Evolutionary conservation across 92 coral and sea anemone genomes (phyloP).

Genomic region (Epizoanthus rinbou): DNA sequence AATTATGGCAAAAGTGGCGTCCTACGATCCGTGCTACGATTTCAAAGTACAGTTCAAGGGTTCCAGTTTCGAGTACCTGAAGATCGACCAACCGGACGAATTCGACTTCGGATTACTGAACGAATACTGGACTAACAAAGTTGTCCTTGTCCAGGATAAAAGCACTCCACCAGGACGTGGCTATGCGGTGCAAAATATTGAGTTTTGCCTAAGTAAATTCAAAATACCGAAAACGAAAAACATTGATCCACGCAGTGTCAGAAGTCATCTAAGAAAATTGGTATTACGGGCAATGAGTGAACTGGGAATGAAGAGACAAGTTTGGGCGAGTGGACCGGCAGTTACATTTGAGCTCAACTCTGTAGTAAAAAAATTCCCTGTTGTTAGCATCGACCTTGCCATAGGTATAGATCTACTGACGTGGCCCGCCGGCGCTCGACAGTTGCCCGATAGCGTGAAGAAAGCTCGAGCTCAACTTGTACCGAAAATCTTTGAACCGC

Average conservation of each 20-base stretch:
- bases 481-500: constrained; percentile 2
- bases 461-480: constrained; percentile 25
- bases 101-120: constrained; percentile 49
- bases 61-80: constrained; percentile 42
- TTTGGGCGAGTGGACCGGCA: constrained; percentile 42
- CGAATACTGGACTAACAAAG: constrained; percentile 41
- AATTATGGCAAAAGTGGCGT: constrained; percentile 36
- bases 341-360: constrained; percentile 44
- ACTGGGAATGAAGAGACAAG: constrained; percentile 18
- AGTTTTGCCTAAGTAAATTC: constrained; percentile 38
- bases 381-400: constrained; percentile 49
- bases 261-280: constrained; percentile 29
- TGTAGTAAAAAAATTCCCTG: not conserved
- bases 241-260: constrained; percentile 28
- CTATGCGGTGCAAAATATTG: constrained; percentile 9
- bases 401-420: constrained; percentile 24
- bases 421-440: constrained; percentile 18
- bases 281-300: constrained; percentile 21
- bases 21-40: constrained; percentile 36
- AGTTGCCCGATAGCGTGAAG: not conserved
- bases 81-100: constrained; percentile 55
- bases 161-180: constrained; percentile 40
- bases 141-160: not conserved
- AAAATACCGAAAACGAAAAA: not conserved
- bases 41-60: constrained; percentile 50